These are phyloP conservation scores for Pheosia tremula DNA, from an alignment of 2,888 invertebrate species.

Conservation along the genomic window DNA sequence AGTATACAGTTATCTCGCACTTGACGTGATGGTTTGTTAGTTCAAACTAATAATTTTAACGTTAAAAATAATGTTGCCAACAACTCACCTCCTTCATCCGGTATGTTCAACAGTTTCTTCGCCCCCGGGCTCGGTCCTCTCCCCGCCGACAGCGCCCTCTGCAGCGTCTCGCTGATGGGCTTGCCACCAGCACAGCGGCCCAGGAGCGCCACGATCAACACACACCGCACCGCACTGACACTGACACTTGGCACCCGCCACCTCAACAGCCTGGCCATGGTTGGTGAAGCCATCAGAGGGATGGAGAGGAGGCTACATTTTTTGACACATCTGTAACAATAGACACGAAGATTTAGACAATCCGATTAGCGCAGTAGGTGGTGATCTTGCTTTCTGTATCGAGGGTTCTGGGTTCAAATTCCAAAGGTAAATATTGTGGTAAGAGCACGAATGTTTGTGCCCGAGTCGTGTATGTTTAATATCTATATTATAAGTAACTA, in stretches of 20 bases:
- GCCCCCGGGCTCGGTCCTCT: slow-evolving; percentile 81
- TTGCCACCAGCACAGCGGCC: slow-evolving; percentile 62
- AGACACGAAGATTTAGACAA: neutral
- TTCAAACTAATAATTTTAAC: too few relatives aligned
- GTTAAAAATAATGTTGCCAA: neutral
- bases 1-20: too few relatives aligned
- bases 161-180: slow-evolving; percentile 82
- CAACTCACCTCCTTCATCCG: slow-evolving; percentile 80
- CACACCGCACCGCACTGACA: slow-evolving; percentile 57
- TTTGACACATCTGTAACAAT: slow-evolving; percentile 55
- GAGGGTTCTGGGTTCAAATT: neutral
- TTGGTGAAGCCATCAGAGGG: slow-evolving; percentile 21
- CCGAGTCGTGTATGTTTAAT: too few relatives aligned
- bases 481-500: too few relatives aligned
- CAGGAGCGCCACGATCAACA: slow-evolving; percentile 60
- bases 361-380: neutral
- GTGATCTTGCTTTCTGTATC: neutral
- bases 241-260: slow-evolving; percentile 57
- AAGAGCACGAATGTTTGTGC: too few relatives aligned
- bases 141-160: slow-evolving; percentile 80
- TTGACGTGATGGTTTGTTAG: too few relatives aligned
- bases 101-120: slow-evolving; percentile 81
- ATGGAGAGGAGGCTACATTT: slow-evolving; percentile 42
- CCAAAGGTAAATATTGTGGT: too few relatives aligned
- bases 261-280: slow-evolving; percentile 56